Conservation (phyloP, 1,140 invertebrate genomes). For the Scaptomyza graminum region DNA sequence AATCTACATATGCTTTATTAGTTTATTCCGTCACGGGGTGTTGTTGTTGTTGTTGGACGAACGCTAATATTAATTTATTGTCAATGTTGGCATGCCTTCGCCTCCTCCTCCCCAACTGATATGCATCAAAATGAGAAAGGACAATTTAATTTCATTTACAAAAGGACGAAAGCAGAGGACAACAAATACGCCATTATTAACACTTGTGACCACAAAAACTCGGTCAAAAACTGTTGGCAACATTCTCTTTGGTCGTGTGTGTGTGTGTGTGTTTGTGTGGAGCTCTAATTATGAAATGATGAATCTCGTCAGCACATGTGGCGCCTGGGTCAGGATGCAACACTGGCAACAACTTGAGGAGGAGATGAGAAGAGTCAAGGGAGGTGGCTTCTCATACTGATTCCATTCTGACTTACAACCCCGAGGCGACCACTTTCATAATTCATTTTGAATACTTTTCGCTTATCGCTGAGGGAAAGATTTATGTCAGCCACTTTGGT, state of each 20-base stretch:
- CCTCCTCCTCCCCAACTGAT: conserved; percentile 31
- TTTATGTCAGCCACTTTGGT: conserved; percentile 65
- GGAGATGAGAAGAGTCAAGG: background rate
- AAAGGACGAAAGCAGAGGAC: conserved; percentile 30
- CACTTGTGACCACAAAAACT: conserved; percentile 78
- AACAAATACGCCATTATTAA: conserved; percentile 70
- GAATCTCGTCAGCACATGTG: conserved; percentile 53
- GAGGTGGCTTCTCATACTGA: background rate
- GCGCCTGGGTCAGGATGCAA: conserved; percentile 1
- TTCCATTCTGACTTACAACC: background rate
- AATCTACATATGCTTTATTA: conserved; percentile 76
- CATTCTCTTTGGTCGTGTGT: conserved; percentile 20
- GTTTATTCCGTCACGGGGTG: conserved; percentile 59
- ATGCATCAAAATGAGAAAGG: conserved; percentile 76
- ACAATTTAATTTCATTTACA: conserved; percentile 80
- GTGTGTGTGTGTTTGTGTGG: conserved; percentile 24
- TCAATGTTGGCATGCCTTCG: conserved; percentile 34
- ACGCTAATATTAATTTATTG: conserved; percentile 79
- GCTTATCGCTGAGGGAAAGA: conserved; percentile 76
- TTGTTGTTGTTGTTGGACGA: conserved; percentile 25
- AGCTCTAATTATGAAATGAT: conserved; percentile 76
- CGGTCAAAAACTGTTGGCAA: conserved; percentile 57
- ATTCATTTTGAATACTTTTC: conserved; percentile 78
- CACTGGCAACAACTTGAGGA: background rate
- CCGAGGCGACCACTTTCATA: conserved; percentile 54